These are phyloP conservation scores for Phrynosoma blainvillii DNA, from an alignment of 2,113 vertebrate genomes.

Conservation along the genomic window DNA sequence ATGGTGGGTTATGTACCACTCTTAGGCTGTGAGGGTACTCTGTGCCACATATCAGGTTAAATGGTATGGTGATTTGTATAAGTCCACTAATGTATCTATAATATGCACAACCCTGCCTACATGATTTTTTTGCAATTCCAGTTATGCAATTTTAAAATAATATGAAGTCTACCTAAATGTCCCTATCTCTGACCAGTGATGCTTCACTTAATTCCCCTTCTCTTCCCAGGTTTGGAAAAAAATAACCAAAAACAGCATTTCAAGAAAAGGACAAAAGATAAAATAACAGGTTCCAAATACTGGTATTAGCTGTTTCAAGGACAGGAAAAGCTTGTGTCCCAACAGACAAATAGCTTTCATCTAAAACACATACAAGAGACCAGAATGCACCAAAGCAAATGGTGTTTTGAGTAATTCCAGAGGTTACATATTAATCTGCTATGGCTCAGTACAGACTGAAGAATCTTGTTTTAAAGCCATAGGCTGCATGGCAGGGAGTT, in stretches of 20 bases:
- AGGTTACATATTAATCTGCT: conserved; percentile 7
- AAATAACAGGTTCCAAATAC: not conserved
- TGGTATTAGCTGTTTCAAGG: not conserved
- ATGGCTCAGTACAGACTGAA: not conserved
- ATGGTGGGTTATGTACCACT: not conserved
- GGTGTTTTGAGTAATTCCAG: conserved; percentile 30
- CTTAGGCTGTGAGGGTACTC: not conserved
- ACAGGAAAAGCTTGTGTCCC: not conserved
- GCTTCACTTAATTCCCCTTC: no score
- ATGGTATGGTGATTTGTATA: not conserved
- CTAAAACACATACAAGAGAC: not conserved
- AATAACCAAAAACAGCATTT: not conserved
- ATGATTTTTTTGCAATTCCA: not conserved
- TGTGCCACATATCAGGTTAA: not conserved
- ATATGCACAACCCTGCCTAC: not conserved
- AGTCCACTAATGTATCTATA: not conserved
- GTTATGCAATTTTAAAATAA: not conserved
- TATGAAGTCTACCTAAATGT: not conserved
- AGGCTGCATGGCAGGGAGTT: not conserved
- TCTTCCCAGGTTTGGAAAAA: not conserved
- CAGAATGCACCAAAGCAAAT: conserved; percentile 32
- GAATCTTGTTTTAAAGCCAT: conserved; percentile 17
- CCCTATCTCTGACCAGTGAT: not conserved
- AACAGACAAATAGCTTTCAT: not conserved
- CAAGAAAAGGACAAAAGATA: not conserved